A percentile compares a stretch with the other conserved stretches of the same genome.
These are phyloP conservation scores for Agriopis aurantiaria DNA, from an alignment of 2,888 invertebrate genomes.

Conservation along the genomic window DNA sequence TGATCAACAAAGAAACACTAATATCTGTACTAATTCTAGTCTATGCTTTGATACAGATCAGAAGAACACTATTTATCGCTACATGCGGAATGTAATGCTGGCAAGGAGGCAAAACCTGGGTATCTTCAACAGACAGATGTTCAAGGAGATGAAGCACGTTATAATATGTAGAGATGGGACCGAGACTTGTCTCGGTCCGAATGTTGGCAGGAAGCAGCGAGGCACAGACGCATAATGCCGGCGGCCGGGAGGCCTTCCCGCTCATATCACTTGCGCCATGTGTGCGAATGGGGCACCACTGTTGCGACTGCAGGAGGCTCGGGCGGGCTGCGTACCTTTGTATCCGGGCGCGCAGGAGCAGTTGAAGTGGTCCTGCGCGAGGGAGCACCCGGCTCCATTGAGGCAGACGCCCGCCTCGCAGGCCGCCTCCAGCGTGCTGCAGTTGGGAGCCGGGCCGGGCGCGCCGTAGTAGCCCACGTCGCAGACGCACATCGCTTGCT, in stretches of 20 bases:
- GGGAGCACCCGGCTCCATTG: constrained; percentile 91
- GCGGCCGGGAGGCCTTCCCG: no score
- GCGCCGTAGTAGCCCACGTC: constrained; percentile 87
- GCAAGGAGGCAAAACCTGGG: no score
- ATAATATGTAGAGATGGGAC: neutral
- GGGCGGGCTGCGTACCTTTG: constrained; percentile 81
- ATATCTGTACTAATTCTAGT: neutral
- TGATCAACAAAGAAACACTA: neutral
- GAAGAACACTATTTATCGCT: neutral
- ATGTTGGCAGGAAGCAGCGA: no score
- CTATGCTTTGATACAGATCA: neutral
- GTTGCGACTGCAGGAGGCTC: no score
- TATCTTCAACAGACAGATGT: neutral
- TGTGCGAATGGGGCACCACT: no score
- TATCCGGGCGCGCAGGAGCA: constrained; percentile 91
- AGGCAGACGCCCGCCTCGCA: constrained; percentile 91
- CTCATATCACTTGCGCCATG: no score
- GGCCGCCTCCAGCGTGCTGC: constrained; percentile 69
- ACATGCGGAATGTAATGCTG: neutral
- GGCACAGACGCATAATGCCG: no score
- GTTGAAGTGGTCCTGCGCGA: constrained; percentile 85
- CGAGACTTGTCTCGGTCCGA: neutral
- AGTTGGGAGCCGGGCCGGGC: constrained; percentile 72
- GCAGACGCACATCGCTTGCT: constrained; percentile 87
- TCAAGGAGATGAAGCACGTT: neutral